Evolutionary conservation across 2,888 invertebrate genomes (phyloP).

Genomic region (Aporophyla nigra): DNA sequence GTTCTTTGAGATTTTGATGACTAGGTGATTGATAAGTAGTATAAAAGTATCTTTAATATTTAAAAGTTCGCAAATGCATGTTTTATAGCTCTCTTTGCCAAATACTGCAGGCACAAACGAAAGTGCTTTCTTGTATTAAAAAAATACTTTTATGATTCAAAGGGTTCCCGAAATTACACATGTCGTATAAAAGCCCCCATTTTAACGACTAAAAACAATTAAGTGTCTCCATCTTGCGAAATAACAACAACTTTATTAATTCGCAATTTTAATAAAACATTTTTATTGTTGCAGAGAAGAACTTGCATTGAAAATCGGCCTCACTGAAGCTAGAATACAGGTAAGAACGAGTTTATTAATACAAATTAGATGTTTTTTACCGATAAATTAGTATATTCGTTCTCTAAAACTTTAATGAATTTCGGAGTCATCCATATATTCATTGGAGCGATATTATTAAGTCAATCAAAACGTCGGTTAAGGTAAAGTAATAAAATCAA

Average conservation of each 20-base stretch:
- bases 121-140: constrained; percentile 1
- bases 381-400: constrained; percentile 35
- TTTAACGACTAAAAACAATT: constrained; percentile 28
- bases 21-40: background rate
- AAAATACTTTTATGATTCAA: constrained; percentile 15
- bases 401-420: constrained; percentile 37
- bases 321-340: constrained; percentile 98
- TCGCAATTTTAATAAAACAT: constrained; percentile 41
- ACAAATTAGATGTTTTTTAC: constrained; percentile 46
- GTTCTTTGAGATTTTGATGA: constrained; percentile 47
- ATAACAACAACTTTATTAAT: constrained; percentile 43
- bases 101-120: background rate
- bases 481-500: constrained; percentile 69
- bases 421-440: constrained; percentile 58
- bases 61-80: background rate
- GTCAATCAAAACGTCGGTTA: constrained; percentile 60
- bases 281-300: constrained; percentile 95
- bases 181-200: constrained; percentile 4
- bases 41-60: background rate
- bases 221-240: constrained; percentile 35
- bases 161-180: constrained; percentile 12
- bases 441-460: constrained; percentile 54
- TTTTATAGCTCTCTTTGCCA: background rate
- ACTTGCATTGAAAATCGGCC: constrained; percentile 97
- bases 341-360: constrained; percentile 88